These are phyloP conservation scores for Pomacea maculata DNA, from an alignment of 1,140 invertebrate species.

Conservation along the genomic window DNA sequence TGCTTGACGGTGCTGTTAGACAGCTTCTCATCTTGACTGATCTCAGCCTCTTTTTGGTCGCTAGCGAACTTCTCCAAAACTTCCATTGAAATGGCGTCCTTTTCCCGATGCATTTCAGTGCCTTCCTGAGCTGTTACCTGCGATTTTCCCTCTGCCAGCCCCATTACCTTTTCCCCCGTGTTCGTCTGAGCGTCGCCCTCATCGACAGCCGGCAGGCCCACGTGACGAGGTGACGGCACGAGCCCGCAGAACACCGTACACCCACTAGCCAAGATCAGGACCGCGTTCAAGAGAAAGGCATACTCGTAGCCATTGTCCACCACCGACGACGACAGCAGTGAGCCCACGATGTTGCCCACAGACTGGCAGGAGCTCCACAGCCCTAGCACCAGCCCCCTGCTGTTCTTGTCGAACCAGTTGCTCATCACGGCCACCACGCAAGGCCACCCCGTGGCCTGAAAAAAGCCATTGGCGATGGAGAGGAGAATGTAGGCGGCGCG, in stretches of 20 bases:
- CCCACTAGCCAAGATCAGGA: constrained; percentile 61
- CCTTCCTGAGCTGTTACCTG: too few relatives aligned
- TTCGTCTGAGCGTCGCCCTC: background rate
- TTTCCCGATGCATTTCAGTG: too few relatives aligned
- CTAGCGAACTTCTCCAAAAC: too few relatives aligned
- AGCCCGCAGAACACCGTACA: constrained; percentile 63
- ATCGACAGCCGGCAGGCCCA: constrained; percentile 30
- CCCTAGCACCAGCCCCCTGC: constrained; percentile 67
- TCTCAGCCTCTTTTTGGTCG: too few relatives aligned
- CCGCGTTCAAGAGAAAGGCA: constrained; percentile 65
- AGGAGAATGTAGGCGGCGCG: constrained; percentile 61
- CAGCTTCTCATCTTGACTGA: too few relatives aligned
- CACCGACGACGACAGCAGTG: constrained; percentile 64
- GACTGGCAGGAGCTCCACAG: constrained; percentile 68
- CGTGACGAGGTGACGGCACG: constrained; percentile 57
- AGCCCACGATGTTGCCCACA: constrained; percentile 69
- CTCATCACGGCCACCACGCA: constrained; percentile 88
- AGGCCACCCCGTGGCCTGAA: constrained; percentile 93
- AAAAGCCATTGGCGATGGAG: constrained; percentile 83
- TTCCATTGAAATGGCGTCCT: too few relatives aligned
- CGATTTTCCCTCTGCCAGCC: background rate
- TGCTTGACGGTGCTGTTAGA: too few relatives aligned
- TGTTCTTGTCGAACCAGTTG: constrained; percentile 93
- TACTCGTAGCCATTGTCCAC: constrained; percentile 68
- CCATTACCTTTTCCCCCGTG: background rate